These are phyloP conservation scores for Belgica antarctica DNA, from an alignment of 2,888 invertebrate genomes.

Conservation along the genomic window DNA sequence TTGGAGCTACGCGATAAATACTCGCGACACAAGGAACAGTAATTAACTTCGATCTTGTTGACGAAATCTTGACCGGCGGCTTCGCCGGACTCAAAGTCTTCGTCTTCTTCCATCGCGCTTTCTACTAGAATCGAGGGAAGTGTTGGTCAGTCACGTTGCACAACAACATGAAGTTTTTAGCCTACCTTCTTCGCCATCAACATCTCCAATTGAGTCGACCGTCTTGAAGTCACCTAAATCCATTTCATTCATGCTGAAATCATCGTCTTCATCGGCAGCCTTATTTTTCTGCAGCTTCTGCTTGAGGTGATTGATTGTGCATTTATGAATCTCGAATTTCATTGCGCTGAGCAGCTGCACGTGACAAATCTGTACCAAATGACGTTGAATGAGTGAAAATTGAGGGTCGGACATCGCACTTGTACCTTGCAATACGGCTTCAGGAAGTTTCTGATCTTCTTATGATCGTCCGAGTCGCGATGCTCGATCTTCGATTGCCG, in stretches of 20 bases:
- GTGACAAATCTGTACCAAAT: conserved; percentile 60
- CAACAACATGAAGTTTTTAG: conserved; percentile 45
- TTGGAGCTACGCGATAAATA: conserved; percentile 66
- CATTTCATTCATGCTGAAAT: conserved; percentile 68
- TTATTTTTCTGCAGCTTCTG: conserved; percentile 56
- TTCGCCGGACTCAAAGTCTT: too few relatives aligned
- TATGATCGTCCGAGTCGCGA: conserved; percentile 56
- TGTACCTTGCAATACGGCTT: conserved; percentile 36
- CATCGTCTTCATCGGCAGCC: conserved; percentile 63
- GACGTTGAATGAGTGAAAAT: not conserved
- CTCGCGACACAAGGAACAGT: conserved; percentile 76
- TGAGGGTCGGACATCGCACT: not conserved
- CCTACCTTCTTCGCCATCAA: conserved; percentile 62
- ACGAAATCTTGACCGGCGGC: conserved; percentile 77
- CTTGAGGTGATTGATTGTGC: conserved; percentile 77
- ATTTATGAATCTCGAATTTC: conserved; percentile 80
- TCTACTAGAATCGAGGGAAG: conserved; percentile 44
- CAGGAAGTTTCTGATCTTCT: conserved; percentile 36
- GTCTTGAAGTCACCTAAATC: conserved; percentile 84
- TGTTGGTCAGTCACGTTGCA: not conserved
- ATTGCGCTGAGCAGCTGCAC: conserved; percentile 78
- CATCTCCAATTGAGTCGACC: conserved; percentile 83
- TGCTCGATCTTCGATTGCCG: conserved; percentile 74
- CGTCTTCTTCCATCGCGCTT: conserved; percentile 58
- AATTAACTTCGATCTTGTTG: conserved; percentile 73